Evolutionary conservation across 1,140 invertebrate genomes (phyloP).

Genomic region (Capitella teleta): DNA sequence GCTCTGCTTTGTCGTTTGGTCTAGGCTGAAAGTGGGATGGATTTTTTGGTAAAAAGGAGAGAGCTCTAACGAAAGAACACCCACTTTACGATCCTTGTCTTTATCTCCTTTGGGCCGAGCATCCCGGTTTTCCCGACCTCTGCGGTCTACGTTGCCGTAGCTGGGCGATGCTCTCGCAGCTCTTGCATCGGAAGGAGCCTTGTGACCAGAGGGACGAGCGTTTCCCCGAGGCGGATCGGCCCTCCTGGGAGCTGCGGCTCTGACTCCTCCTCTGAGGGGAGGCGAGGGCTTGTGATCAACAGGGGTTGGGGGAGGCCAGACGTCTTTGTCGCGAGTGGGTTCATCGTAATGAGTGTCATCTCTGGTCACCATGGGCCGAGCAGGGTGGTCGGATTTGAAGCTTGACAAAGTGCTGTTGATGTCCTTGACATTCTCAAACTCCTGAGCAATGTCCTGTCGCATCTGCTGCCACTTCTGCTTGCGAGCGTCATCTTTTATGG

Average conservation of each 20-base stretch:
- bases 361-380: constrained; percentile 12
- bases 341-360: constrained; percentile 46
- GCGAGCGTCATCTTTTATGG: constrained; percentile 63
- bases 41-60: no score
- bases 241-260: not conserved
- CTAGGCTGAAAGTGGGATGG: no score
- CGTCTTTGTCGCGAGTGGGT: constrained; percentile 52
- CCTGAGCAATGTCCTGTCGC: constrained; percentile 74
- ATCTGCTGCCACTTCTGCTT: constrained; percentile 85
- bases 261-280: constrained; percentile 24
- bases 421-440: constrained; percentile 83
- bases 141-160: constrained; percentile 1
- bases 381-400: constrained; percentile 48
- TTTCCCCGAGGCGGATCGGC: not conserved
- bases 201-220: not conserved
- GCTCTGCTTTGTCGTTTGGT: no score
- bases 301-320: constrained; percentile 78
- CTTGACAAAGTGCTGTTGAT: constrained; percentile 56
- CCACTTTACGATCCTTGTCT: no score
- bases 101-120: no score
- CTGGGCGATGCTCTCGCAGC: constrained; percentile 1
- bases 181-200: not conserved
- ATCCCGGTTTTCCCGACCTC: no score
- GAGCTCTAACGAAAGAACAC: no score
- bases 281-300: constrained; percentile 60